Conservation (phyloP, 2,797 vertebrate species). For the Chloroceryle amazona region DNA sequence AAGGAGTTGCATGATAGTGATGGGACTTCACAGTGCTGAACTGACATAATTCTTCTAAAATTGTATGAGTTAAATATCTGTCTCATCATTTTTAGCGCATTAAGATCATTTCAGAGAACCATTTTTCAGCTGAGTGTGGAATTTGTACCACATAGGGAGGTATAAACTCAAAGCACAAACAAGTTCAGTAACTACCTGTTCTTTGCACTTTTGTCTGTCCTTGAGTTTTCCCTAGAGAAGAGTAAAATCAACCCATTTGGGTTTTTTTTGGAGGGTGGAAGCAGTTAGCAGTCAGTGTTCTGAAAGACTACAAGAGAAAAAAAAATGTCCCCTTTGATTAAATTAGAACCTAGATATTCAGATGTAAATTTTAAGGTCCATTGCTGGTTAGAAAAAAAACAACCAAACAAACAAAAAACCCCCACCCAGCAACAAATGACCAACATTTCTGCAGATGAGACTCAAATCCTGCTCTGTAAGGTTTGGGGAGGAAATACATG, state of each 20-base stretch:
- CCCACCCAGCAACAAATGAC: too few relatives aligned
- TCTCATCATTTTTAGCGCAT: neutral
- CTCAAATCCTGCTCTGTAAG: neutral
- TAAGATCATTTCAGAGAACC: neutral
- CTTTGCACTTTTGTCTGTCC: neutral
- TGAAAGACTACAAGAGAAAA: neutral
- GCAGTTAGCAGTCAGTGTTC: neutral
- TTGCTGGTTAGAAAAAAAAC: neutral
- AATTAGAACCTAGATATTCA: neutral
- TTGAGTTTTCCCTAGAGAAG: neutral
- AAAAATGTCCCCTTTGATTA: neutral
- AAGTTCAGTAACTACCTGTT: neutral
- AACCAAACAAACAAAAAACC: too few relatives aligned
- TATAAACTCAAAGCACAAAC: neutral
- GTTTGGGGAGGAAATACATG: neutral
- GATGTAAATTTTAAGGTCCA: neutral
- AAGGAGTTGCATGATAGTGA: neutral
- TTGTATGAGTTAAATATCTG: neutral
- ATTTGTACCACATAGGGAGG: neutral
- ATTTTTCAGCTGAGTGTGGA: neutral
- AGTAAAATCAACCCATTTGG: neutral
- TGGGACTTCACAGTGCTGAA: neutral
- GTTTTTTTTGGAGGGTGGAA: neutral
- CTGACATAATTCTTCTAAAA: conserved; percentile 19
- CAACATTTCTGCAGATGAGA: neutral